Evolutionary conservation across 2,888 invertebrate species (phyloP).

Genomic region (Enchytraeus crypticus): DNA sequence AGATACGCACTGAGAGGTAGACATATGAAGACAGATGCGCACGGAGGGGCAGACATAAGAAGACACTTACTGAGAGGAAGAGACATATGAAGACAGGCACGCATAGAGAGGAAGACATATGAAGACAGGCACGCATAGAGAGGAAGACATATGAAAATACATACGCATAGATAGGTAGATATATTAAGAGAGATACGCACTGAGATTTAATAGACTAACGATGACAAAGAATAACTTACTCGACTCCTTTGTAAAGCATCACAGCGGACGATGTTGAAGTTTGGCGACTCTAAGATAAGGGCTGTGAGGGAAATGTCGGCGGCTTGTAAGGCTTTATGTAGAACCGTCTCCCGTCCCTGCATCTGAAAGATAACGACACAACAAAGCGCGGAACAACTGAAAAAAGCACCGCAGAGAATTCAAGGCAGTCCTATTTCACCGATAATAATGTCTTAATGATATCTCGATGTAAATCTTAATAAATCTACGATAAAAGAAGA

Average conservation of each 20-base stretch:
- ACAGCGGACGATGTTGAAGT: conserved; percentile 26
- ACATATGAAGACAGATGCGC: too few relatives aligned
- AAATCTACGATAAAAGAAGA: too few relatives aligned
- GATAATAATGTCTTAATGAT: too few relatives aligned
- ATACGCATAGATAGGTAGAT: not conserved
- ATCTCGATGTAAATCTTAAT: too few relatives aligned
- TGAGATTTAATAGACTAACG: too few relatives aligned
- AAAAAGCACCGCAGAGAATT: not conserved
- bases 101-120: not conserved
- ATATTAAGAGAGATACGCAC: not conserved
- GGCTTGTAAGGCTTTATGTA: conserved; percentile 26
- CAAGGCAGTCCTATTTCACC: not conserved
- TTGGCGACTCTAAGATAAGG: conserved; percentile 24
- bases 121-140: not conserved
- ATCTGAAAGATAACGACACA: conserved; percentile 20
- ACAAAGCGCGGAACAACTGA: not conserved
- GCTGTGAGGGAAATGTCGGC: conserved; percentile 26
- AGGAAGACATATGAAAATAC: not conserved
- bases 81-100: not conserved
- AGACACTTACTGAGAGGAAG: too few relatives aligned
- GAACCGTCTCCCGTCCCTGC: conserved; percentile 23
- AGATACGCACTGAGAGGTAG: too few relatives aligned
- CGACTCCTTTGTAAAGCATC: conserved; percentile 26
- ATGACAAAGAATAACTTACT: too few relatives aligned
- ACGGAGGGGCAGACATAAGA: too few relatives aligned